phyloP scores from a whole-genome alignment of 2,888 invertebrate genomes.

The Amphipoea lucens region DNA sequence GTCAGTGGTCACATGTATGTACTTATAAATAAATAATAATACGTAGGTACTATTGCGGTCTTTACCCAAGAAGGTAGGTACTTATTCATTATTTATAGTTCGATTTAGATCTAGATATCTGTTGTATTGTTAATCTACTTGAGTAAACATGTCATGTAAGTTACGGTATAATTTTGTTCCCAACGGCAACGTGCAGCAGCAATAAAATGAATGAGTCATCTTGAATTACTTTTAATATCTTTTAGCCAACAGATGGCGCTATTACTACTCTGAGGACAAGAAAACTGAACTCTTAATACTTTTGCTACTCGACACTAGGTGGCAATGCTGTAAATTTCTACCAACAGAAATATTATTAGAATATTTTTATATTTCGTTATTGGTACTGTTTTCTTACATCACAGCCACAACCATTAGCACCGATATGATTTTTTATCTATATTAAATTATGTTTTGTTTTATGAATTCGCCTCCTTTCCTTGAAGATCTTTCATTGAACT shows the following conservation, averaged over 20 bases:
- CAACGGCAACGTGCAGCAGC: neutral
- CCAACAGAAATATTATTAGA: neutral
- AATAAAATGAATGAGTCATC: neutral
- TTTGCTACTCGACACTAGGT: slow-evolving; percentile 63
- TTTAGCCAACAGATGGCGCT: slow-evolving; percentile 35
- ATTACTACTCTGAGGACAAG: neutral
- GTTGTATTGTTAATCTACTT: neutral
- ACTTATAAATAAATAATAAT: too few relatives aligned
- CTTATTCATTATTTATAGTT: neutral
- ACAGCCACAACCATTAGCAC: neutral
- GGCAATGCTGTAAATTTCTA: slow-evolving; percentile 23
- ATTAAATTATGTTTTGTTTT: neutral
- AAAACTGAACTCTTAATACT: slow-evolving; percentile 4
- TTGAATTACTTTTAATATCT: neutral
- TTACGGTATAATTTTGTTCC: neutral
- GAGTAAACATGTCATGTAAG: neutral
- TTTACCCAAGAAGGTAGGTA: neutral
- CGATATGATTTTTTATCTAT: neutral
- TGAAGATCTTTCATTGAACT: neutral
- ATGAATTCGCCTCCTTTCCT: neutral
- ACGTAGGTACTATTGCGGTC: too few relatives aligned
- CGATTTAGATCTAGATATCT: neutral
- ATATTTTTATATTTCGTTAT: neutral
- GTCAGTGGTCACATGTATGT: too few relatives aligned
- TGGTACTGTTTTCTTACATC: neutral